Evolutionary conservation across 1,140 invertebrate genomes (phyloP).

Genomic region (Bombus superbus): DNA sequence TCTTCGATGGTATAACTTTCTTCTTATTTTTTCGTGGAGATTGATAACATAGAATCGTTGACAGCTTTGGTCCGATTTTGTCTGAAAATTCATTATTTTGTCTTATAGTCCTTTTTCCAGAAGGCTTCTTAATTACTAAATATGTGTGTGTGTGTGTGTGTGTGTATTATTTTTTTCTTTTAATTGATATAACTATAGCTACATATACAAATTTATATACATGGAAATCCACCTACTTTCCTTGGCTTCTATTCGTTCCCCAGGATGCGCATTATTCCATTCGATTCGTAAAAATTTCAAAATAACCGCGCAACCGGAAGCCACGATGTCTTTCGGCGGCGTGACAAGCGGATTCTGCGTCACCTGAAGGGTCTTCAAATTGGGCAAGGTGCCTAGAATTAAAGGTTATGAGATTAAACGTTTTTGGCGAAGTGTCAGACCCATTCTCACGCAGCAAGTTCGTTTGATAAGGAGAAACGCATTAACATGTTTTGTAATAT

Average conservation of each 20-base stretch:
- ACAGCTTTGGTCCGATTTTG: conserved; percentile 67
- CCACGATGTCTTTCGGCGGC: conserved; percentile 81
- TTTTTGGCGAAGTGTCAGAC: not conserved
- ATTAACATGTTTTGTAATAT: not conserved
- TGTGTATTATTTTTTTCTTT: too few relatives aligned
- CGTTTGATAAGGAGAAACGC: not conserved
- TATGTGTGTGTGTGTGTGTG: too few relatives aligned
- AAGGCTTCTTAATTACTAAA: too few relatives aligned
- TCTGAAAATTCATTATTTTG: conserved; percentile 34
- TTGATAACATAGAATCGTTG: conserved; percentile 73
- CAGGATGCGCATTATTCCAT: conserved; percentile 76
- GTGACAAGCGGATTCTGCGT: conserved; percentile 82
- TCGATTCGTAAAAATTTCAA: conserved; percentile 81
- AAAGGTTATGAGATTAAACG: not conserved
- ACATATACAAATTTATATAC: not conserved
- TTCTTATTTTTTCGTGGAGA: conserved; percentile 42
- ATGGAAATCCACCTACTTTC: conserved; percentile 32
- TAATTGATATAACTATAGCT: not conserved
- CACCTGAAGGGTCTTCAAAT: conserved; percentile 83
- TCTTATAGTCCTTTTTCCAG: too few relatives aligned
- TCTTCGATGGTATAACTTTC: conserved; percentile 14
- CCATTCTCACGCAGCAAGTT: not conserved
- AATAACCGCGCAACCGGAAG: conserved; percentile 78
- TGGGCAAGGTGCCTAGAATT: conserved; percentile 72
- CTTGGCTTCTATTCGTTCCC: conserved; percentile 55